phyloP scores from a whole-genome alignment of 64 coral and sea anemone genomes.

The Porites australiensis region DNA sequence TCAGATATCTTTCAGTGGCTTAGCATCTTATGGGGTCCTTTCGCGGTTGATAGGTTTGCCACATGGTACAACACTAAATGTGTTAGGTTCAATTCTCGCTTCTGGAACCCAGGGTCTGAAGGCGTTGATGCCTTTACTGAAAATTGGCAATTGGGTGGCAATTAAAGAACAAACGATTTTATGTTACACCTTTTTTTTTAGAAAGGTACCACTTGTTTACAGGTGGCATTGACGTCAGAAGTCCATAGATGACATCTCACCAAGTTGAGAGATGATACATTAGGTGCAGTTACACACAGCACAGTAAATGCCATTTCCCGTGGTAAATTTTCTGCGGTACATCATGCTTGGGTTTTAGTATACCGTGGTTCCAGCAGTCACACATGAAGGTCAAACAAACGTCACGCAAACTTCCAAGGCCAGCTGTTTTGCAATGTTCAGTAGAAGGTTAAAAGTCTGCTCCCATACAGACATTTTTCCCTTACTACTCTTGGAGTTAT shows the following conservation, averaged over 20 bases:
- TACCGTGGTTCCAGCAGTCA: conserved; percentile 36
- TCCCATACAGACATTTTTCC: conserved; percentile 41
- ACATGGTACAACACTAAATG: conserved; percentile 51
- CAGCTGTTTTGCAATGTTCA: conserved; percentile 62
- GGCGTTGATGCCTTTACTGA: conserved; percentile 55
- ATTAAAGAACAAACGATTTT: neutral
- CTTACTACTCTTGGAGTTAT: conserved; percentile 51
- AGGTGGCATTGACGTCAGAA: neutral
- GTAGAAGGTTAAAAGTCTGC: conserved; percentile 57
- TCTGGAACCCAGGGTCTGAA: conserved; percentile 57
- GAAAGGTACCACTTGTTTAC: neutral
- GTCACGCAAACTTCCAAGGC: conserved; percentile 52
- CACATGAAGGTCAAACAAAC: conserved; percentile 49
- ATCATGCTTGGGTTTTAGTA: conserved; percentile 32
- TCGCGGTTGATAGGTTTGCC: conserved; percentile 53
- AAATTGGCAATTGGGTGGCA: neutral
- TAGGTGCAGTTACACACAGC: too few relatives aligned
- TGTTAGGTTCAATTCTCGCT: conserved; percentile 39
- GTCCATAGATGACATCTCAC: neutral
- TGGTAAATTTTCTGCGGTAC: conserved; percentile 47
- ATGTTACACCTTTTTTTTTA: neutral
- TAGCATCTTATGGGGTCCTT: conserved; percentile 27
- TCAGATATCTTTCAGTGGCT: conserved; percentile 34
- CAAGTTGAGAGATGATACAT: too few relatives aligned
- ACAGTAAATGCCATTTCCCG: too few relatives aligned